Evolutionary conservation across 2,888 invertebrate species (phyloP).

Genomic region (Deilephila elpenor): DNA sequence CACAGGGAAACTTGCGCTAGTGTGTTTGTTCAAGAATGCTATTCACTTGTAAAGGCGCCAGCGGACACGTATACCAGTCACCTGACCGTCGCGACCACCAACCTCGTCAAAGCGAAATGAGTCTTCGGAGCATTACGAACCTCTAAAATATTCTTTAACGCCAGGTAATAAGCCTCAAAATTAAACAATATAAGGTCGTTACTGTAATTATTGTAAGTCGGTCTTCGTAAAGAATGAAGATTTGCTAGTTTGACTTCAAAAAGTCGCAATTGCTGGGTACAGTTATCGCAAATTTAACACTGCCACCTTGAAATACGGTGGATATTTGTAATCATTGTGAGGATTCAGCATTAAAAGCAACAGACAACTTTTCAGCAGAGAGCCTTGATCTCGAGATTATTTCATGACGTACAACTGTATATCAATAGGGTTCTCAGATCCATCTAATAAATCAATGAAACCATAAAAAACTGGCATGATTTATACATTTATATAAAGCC

Average conservation of each 20-base stretch:
- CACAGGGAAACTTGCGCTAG: slow-evolving; percentile 54
- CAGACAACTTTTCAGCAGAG: slow-evolving; percentile 35
- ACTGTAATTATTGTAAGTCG: slow-evolving; percentile 20
- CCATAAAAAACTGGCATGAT: too few relatives aligned
- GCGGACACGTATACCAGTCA: slow-evolving; percentile 71
- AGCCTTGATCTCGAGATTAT: slow-evolving; percentile 40
- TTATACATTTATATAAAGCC: not conserved
- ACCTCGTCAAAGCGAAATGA: slow-evolving; percentile 41
- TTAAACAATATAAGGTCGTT: slow-evolving; percentile 24
- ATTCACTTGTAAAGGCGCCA: slow-evolving; percentile 73
- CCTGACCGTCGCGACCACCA: slow-evolving; percentile 61
- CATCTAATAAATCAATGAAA: not conserved
- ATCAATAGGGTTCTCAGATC: not conserved
- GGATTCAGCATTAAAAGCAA: slow-evolving; percentile 23
- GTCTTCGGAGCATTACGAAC: slow-evolving; percentile 33
- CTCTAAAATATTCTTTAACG: slow-evolving; percentile 44
- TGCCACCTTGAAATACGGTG: not conserved
- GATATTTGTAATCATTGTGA: not conserved
- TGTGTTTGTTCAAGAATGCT: slow-evolving; percentile 63
- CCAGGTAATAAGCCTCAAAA: slow-evolving; percentile 34
- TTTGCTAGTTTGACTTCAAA: slow-evolving; percentile 57
- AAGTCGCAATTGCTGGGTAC: slow-evolving; percentile 40
- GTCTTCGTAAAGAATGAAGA: slow-evolving; percentile 53
- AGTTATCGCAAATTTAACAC: slow-evolving; percentile 39
- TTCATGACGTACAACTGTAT: slow-evolving; percentile 40